Base-by-base conservation (phyloP, 2,797 vertebrate species). In the Hippoglossus hippoglossus region DNA sequence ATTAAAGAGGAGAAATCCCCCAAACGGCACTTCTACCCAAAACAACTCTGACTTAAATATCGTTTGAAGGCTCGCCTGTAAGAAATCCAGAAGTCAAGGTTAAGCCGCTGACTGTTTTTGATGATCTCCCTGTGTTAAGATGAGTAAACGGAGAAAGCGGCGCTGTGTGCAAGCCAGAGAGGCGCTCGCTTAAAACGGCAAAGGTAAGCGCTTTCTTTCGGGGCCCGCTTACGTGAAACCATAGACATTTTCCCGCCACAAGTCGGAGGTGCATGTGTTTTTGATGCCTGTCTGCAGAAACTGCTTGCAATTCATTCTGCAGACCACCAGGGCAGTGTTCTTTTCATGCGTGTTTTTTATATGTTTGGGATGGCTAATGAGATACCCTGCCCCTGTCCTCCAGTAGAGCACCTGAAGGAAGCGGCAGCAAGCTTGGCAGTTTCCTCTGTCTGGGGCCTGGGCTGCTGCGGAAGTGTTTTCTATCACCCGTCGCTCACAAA, bases 401-500 rank as follows among this genome's bases (percentile, higher is more conserved):
- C 47, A 5, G 71, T 63, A 84, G 49, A 59, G 66, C 71, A 77
- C 71, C 74, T 67, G 73, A 66, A 44, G 73, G 75, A 77, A 74
- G 74, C 51, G 7, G 59, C 36, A 10, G 59, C 56, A 50, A 49
- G 66, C 68, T 64, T 73, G 84, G 31, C 41, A 63, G 68, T 73
- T 85, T 79, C 71, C 69, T 71, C 59, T 67, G 71, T 83, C 63
- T 51, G 61, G 25, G 66, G 44, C 44, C 44, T 19, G 15, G 39
- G 3, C 3, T 6, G 44, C 18, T 46, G 44, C 44, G 18, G 44
- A 19, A 19, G 18, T 19, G 44, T 46, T 19, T 19, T 46, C 19
- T 19, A n/a, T 75, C 72, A 60, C 39, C 83, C 75, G 80, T 78
- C 82, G 79, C 57, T 85, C 76, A 64, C 61, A 75, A 75, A 57